These are phyloP conservation scores for Trichonephila clavipes DNA, from an alignment of 1,140 invertebrate species.

Conservation along the genomic window DNA sequence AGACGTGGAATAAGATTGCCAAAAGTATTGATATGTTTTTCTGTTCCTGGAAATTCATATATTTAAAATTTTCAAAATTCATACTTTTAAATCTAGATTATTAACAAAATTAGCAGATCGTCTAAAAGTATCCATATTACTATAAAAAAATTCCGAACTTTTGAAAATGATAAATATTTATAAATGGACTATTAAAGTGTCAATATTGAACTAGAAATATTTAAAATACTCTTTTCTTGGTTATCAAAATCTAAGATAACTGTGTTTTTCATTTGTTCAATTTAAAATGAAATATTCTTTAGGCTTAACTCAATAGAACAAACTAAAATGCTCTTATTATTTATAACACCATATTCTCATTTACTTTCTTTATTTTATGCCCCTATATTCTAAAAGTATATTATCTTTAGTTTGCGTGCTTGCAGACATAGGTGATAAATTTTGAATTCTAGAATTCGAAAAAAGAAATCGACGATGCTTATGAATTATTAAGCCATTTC, in stretches of 20 bases:
- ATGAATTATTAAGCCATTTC: not conserved
- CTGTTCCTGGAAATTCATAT: too few relatives aligned
- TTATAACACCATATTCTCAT: not conserved
- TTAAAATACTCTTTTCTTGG: not conserved
- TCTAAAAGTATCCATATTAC: not conserved
- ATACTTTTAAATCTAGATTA: too few relatives aligned
- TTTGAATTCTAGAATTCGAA: not conserved
- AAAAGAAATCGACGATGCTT: not conserved
- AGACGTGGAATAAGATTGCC: too few relatives aligned
- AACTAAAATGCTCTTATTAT: not conserved
- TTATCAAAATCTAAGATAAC: not conserved
- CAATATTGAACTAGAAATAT: not conserved
- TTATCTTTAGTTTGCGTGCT: not conserved
- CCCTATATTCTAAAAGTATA: not conserved
- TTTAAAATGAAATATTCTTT: not conserved
- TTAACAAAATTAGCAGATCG: not conserved
- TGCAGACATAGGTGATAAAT: not conserved
- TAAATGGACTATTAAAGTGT: not conserved
- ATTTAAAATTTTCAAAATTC: too few relatives aligned
- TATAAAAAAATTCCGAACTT: not conserved
- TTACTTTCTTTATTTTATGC: not conserved
- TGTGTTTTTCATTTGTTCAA: not conserved
- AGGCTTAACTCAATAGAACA: not conserved
- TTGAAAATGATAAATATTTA: not conserved
- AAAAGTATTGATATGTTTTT: too few relatives aligned